Evolutionary conservation across 2,113 vertebrate species (phyloP).

Genomic region (Falco punctatus): DNA sequence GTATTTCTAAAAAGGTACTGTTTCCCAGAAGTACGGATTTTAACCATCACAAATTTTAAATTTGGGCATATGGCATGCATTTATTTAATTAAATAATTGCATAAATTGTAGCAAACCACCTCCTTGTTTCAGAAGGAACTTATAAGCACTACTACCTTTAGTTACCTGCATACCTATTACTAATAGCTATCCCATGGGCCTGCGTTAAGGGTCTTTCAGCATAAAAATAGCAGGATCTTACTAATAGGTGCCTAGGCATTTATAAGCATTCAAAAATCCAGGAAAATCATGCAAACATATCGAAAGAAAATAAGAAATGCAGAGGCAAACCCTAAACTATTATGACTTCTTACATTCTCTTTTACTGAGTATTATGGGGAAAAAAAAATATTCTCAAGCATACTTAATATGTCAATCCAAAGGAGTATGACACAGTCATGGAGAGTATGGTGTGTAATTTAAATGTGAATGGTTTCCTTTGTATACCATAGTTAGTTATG

Average conservation of each 20-base stretch:
- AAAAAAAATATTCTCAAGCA: not conserved
- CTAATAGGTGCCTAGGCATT: not conserved
- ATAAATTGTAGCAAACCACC: not conserved
- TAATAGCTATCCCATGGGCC: not conserved
- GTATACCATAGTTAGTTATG: not conserved
- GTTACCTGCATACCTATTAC: not conserved
- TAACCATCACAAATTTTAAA: not conserved
- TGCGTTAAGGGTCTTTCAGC: not conserved
- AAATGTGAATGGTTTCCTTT: not conserved
- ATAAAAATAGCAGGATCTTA: not conserved
- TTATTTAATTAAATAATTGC: not conserved
- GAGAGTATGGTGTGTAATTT: not conserved
- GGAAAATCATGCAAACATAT: not conserved
- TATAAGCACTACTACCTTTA: not conserved
- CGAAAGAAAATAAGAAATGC: not conserved
- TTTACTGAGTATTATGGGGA: not conserved
- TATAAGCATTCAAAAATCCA: not conserved
- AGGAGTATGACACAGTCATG: not conserved
- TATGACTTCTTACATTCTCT: not conserved
- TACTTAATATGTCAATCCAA: not conserved
- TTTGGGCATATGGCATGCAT: fast-evolving
- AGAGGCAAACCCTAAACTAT: not conserved
- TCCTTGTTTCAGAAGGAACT: not conserved
- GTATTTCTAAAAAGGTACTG: not conserved
- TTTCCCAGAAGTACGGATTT: not conserved